phyloP scores from a whole-genome alignment of 1,140 invertebrate species.

The Drosophila baimaii region DNA sequence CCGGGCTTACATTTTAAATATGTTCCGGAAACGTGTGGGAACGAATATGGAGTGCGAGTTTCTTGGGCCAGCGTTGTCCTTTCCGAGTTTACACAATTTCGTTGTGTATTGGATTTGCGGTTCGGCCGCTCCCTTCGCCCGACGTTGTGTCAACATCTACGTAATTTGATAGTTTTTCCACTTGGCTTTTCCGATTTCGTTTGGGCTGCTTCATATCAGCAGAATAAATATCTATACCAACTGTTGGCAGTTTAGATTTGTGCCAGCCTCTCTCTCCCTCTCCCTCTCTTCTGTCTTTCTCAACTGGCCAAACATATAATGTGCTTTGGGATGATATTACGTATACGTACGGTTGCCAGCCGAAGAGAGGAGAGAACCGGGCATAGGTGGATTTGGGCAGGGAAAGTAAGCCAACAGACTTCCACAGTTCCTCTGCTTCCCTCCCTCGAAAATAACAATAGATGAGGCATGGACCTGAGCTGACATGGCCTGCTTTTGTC shows the following conservation, averaged over 20 bases:
- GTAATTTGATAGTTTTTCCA: constrained; percentile 80
- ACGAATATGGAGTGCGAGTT: constrained; percentile 3
- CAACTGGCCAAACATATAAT: constrained; percentile 63
- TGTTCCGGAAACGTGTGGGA: constrained; percentile 34
- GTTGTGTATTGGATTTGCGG: constrained; percentile 53
- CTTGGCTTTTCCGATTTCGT: constrained; percentile 58
- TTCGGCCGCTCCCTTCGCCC: constrained; percentile 15
- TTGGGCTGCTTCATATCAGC: constrained; percentile 50
- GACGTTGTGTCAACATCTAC: constrained; percentile 60
- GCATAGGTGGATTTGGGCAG: constrained; percentile 11
- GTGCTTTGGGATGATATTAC: constrained; percentile 65
- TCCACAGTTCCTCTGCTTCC: constrained; percentile 24
- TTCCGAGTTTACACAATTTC: constrained; percentile 54
- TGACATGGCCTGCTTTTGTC: constrained; percentile 24
- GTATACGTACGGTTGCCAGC: constrained; percentile 61
- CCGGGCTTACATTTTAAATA: constrained; percentile 69
- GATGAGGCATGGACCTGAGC: constrained; percentile 1
- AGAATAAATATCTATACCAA: constrained; percentile 58
- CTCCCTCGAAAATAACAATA: constrained; percentile 20
- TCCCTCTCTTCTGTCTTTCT: background rate
- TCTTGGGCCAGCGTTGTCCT: constrained; percentile 7
- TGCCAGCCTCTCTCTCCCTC: background rate
- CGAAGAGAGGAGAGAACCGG: constrained; percentile 6
- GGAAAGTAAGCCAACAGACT: constrained; percentile 37
- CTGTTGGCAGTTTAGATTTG: constrained; percentile 59